phyloP scores from a whole-genome alignment of 1,140 invertebrate genomes.

The Magallana angulata region DNA sequence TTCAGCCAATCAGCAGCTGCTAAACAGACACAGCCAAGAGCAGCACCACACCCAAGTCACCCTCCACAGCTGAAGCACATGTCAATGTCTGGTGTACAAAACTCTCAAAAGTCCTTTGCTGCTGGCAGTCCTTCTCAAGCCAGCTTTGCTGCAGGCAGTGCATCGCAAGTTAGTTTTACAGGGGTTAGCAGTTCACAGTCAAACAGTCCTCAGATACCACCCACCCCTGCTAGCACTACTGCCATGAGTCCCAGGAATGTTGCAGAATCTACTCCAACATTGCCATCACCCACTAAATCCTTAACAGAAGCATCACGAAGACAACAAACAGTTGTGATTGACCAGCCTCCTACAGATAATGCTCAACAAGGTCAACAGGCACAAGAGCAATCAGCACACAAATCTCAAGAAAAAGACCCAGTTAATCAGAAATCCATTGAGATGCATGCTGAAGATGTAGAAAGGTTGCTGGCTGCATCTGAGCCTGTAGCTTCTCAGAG shows the following conservation, averaged over 20 bases:
- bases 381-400: not conserved
- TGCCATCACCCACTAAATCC: not conserved
- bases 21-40: not conserved
- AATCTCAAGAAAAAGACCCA: not conserved
- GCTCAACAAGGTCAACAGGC: not conserved
- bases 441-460: conserved; percentile 21
- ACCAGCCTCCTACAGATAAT: conserved; percentile 15
- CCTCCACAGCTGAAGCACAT: conserved; percentile 10
- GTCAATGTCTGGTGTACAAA: conserved; percentile 14
- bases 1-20: not conserved
- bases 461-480: conserved; percentile 19
- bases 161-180: conserved; percentile 25
- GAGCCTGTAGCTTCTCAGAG: conserved; percentile 7
- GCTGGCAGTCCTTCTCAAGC: conserved; percentile 25
- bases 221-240: not conserved
- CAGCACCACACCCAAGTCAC: not conserved
- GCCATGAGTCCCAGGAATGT: conserved; percentile 22
- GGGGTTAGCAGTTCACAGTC: not conserved
- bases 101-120: conserved; percentile 7
- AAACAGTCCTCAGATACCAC: conserved; percentile 3
- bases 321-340: not conserved
- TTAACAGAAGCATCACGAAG: conserved; percentile 7
- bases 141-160: conserved; percentile 39
- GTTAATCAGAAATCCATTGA: not conserved
- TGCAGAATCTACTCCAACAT: not conserved